These are phyloP conservation scores for Macaca mulatta DNA, from an alignment of 2,113 vertebrate species.

Conservation along the genomic window DNA sequence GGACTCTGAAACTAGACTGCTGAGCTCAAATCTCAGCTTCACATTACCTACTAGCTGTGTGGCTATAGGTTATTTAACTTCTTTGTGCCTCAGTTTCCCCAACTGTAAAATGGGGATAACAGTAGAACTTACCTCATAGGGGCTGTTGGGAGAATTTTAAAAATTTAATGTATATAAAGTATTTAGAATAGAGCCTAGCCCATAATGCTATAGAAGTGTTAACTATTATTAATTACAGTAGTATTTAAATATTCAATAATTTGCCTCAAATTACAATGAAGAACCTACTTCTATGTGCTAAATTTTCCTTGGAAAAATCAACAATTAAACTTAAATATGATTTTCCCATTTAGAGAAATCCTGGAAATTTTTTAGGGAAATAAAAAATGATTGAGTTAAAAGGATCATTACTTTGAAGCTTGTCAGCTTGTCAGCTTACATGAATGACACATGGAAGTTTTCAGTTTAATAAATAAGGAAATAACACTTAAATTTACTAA, in stretches of 20 bases:
- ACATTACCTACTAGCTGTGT: neutral
- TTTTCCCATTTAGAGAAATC: constrained; percentile 40
- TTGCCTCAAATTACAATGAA: constrained; percentile 3
- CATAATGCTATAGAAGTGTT: neutral
- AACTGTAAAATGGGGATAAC: neutral
- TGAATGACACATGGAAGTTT: constrained; percentile 27
- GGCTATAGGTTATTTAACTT: neutral
- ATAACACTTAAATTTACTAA: constrained; percentile 35
- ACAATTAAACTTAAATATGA: neutral
- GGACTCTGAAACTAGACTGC: neutral
- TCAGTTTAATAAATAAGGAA: constrained; percentile 44
- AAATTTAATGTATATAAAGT: neutral
- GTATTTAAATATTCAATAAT: constrained; percentile 14
- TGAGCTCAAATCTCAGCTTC: neutral
- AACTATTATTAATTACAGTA: neutral
- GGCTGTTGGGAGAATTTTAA: neutral
- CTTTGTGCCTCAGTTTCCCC: neutral
- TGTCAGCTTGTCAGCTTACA: constrained; percentile 25
- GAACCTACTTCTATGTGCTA: neutral
- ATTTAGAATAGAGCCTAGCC: neutral
- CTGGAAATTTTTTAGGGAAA: constrained; percentile 28
- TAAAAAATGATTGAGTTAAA: constrained; percentile 27
- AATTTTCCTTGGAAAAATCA: constrained; percentile 44
- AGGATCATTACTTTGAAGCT: constrained; percentile 52
- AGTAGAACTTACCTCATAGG: neutral